Percentiles rank a stretch among this genome's conserved stretches.
phyloP scores from a whole-genome alignment of 2,113 vertebrate species.

The Baryphthengus martii region DNA sequence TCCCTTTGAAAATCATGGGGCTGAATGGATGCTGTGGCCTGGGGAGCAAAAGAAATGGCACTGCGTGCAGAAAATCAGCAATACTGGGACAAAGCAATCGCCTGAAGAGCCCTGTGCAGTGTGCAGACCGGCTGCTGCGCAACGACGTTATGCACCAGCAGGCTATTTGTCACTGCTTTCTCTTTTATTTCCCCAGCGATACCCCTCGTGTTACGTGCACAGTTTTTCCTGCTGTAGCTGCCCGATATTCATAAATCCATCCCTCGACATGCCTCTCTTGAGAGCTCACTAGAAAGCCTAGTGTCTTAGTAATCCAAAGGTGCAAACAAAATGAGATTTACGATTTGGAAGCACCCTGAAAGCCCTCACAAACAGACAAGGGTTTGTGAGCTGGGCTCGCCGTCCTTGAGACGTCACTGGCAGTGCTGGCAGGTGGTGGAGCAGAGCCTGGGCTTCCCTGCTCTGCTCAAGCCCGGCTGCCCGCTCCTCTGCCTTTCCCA shows the following conservation, averaged over 20 bases:
- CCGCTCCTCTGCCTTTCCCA: background rate
- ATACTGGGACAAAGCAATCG: background rate
- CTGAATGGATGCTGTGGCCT: fast-evolving
- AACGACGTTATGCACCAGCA: background rate
- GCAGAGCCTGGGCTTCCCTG: background rate
- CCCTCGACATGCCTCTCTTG: fast-evolving
- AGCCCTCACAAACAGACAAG: background rate
- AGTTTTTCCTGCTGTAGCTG: background rate
- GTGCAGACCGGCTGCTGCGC: background rate
- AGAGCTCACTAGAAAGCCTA: background rate
- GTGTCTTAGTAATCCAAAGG: background rate
- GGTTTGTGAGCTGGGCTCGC: background rate
- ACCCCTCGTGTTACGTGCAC: fast-evolving
- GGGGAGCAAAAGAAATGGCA: background rate
- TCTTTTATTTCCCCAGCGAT: background rate
- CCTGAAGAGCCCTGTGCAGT: background rate
- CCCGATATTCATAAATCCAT: background rate
- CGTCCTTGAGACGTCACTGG: fast-evolving
- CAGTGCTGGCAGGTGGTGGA: background rate
- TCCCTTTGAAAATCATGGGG: background rate
- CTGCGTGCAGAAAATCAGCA: background rate
- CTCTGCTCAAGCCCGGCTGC: background rate
- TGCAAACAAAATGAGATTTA: background rate
- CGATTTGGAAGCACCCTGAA: background rate
- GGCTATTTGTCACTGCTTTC: background rate